A percentile compares a stretch with the other conserved stretches of the same genome.
phyloP scores from a whole-genome alignment of 1,140 invertebrate species.

The Trachymyrmex septentrionalis region DNA sequence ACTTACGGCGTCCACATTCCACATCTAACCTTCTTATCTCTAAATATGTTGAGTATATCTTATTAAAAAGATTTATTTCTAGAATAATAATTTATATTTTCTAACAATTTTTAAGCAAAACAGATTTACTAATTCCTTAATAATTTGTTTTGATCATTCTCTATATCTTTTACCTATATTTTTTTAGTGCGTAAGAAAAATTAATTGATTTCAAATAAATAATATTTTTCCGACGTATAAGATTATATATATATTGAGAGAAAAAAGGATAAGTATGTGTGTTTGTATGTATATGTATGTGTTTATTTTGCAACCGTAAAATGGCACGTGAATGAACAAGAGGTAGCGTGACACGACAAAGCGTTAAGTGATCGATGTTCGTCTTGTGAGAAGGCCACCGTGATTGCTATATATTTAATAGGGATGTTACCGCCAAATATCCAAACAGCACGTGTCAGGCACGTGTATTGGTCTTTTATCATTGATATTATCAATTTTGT shows the following conservation, averaged over 20 bases:
- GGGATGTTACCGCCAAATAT: constrained; percentile 30
- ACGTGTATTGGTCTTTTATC: background rate
- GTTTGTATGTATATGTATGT: background rate
- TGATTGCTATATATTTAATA: constrained; percentile 62
- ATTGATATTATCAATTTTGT: background rate
- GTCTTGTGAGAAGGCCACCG: constrained; percentile 38
- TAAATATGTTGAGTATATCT: constrained; percentile 75
- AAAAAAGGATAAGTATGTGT: background rate
- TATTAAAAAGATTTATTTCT: background rate
- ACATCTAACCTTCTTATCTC: constrained; percentile 80
- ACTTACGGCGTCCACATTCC: constrained; percentile 84
- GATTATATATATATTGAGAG: constrained; percentile 65
- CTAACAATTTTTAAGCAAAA: background rate
- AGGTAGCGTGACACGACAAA: constrained; percentile 79
- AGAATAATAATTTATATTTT: constrained; percentile 4
- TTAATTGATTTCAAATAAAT: background rate
- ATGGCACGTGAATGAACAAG: constrained; percentile 74
- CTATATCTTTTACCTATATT: background rate
- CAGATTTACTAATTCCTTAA: background rate
- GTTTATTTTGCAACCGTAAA: constrained; percentile 69
- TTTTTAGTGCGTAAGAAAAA: background rate
- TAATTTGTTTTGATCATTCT: background rate
- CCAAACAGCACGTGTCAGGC: constrained; percentile 29
- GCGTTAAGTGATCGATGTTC: constrained; percentile 79
- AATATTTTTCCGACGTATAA: constrained; percentile 64